Conservation (phyloP, 2,113 vertebrate species). For the Pterocles orientalis region DNA sequence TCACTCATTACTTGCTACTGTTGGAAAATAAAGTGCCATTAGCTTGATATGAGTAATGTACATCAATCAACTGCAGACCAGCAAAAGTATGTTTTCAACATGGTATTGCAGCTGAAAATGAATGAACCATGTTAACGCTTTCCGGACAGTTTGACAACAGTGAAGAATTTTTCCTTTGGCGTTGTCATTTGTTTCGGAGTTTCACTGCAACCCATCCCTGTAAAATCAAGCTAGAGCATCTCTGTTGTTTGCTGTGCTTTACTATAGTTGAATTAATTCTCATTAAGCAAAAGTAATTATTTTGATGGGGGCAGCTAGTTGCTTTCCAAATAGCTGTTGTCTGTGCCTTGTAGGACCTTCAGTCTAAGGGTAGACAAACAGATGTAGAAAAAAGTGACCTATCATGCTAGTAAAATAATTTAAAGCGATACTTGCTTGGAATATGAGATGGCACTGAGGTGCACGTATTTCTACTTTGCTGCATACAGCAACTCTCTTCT, state of each 20-base stretch:
- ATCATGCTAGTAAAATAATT: background rate
- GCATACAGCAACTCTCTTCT: background rate
- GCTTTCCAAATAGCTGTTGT: background rate
- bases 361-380: background rate
- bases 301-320: background rate
- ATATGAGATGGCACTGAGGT: background rate
- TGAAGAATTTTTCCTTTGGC: conserved; percentile 68
- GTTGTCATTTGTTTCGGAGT: conserved; percentile 64
- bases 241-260: background rate
- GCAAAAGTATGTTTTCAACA: conserved; percentile 74
- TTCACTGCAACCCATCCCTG: conserved; percentile 42
- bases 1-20: conserved; percentile 85
- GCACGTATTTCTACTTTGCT: background rate
- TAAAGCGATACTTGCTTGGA: background rate
- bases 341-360: background rate
- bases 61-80: conserved; percentile 79
- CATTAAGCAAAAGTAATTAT: background rate
- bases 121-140: conserved; percentile 74
- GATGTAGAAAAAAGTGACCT: background rate
- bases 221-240: background rate
- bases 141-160: conserved; percentile 69
- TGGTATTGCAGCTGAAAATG: conserved; percentile 72
- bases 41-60: conserved; percentile 79
- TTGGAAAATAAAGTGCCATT: conserved; percentile 85
- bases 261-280: background rate